Evolutionary conservation across 23 tunicate genomes (phyloP).

Genomic region (Oikopleura vanhoeffeni): DNA sequence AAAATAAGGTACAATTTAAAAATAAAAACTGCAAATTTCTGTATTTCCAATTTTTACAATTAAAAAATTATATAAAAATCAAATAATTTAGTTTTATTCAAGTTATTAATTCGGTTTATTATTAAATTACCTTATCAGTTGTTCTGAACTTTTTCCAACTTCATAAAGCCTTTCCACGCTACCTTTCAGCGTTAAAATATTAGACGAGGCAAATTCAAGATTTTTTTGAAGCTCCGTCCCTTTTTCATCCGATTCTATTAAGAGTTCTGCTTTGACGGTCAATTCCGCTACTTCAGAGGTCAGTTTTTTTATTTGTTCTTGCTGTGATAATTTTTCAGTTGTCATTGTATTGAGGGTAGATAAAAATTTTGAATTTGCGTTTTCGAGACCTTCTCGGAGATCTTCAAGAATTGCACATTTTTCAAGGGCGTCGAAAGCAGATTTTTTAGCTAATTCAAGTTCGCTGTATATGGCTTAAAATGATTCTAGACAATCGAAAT

Average conservation of each 20-base stretch:
- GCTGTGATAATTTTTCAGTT: background rate
- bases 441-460: no score
- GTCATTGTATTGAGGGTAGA: background rate
- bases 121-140: no score
- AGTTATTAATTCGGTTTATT: no score
- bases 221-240: background rate
- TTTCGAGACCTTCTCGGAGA: slow-evolving; percentile 2
- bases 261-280: background rate
- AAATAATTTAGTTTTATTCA: no score
- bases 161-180: background rate
- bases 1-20: no score
- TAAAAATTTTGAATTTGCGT: background rate
- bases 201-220: background rate
- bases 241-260: background rate
- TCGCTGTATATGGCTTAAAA: no score
- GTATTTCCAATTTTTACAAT: no score
- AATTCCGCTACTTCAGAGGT: background rate
- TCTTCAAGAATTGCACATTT: slow-evolving; percentile 4
- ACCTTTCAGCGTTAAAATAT: background rate
- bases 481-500: no score
- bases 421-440: no score
- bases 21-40: no score
- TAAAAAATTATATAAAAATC: no score
- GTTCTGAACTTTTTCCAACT: background rate
- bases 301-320: background rate